These are phyloP conservation scores for Symphodus melops DNA, from an alignment of 2,113 vertebrate species.

Conservation along the genomic window DNA sequence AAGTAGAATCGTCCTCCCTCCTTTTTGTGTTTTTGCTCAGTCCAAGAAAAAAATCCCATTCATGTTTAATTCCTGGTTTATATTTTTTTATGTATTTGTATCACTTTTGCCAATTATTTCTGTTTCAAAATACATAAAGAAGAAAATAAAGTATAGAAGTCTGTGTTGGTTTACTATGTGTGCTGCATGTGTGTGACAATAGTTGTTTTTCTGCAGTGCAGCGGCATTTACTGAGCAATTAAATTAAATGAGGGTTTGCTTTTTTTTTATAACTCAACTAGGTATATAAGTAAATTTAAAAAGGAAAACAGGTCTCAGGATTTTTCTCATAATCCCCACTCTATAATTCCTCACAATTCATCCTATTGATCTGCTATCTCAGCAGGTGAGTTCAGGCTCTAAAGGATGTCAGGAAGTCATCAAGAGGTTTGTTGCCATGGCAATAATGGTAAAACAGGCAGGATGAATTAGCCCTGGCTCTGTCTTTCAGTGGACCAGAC, in stretches of 20 bases:
- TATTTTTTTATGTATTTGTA: background rate
- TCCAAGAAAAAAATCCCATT: background rate
- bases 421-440: constrained; percentile 31
- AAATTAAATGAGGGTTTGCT: background rate
- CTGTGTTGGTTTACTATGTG: background rate
- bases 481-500: constrained; percentile 25
- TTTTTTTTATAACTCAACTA: background rate
- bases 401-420: constrained; percentile 40
- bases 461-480: constrained; percentile 34
- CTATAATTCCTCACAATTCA: background rate
- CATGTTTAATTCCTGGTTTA: constrained; percentile 12
- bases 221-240: background rate
- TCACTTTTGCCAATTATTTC: too few species aligned
- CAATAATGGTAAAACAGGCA: constrained; percentile 13
- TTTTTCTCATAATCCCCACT: background rate
- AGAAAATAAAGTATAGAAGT: too few species aligned
- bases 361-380: constrained; percentile 8
- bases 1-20: background rate
- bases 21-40: background rate
- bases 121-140: too few species aligned
- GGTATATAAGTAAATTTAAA: background rate
- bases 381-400: constrained; percentile 47
- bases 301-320: background rate
- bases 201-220: background rate
- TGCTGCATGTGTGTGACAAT: background rate